These are phyloP conservation scores for Cordylochernes scorpioides DNA, from an alignment of 2,888 invertebrate species.

Conservation along the genomic window DNA sequence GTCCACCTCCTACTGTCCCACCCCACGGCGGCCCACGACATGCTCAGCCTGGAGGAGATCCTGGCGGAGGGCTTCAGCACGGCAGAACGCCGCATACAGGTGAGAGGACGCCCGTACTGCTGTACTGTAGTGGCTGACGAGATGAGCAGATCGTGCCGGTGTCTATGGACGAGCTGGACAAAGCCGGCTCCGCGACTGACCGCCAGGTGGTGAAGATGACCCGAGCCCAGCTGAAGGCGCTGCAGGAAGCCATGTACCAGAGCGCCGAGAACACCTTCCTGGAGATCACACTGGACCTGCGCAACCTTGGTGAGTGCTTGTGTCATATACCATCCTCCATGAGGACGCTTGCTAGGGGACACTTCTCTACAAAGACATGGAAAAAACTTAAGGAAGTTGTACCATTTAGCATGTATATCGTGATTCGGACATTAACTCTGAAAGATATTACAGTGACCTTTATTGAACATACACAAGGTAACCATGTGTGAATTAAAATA, in stretches of 20 bases:
- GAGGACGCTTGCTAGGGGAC: too few species aligned
- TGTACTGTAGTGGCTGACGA: constrained; percentile 1
- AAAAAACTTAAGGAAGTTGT: too few species aligned
- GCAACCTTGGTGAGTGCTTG: too few species aligned
- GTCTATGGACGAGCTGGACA: constrained; percentile 16
- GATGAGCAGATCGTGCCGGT: constrained; percentile 11
- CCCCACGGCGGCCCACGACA: constrained; percentile 36
- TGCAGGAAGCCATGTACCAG: constrained; percentile 82
- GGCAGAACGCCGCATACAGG: constrained; percentile 10
- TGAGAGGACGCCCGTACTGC: too few species aligned
- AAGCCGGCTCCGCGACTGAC: constrained; percentile 5
- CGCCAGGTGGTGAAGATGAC: constrained; percentile 25
- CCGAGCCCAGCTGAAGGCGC: constrained; percentile 51
- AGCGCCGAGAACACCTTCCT: constrained; percentile 62
- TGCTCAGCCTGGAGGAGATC: constrained; percentile 62
- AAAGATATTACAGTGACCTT: too few species aligned
- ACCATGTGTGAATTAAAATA: too few species aligned
- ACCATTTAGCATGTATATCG: too few species aligned
- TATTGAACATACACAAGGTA: too few species aligned
- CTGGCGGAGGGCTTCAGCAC: constrained; percentile 46
- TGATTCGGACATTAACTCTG: too few species aligned
- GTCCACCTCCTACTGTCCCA: constrained; percentile 49
- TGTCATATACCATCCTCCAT: too few species aligned
- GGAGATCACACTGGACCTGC: constrained; percentile 61
- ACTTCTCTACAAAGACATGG: too few species aligned